Evolutionary conservation across 2,797 vertebrate genomes (phyloP), one percentile per base, ranked within the genome.

Genomic region (Helarctos malayanus): DNA sequence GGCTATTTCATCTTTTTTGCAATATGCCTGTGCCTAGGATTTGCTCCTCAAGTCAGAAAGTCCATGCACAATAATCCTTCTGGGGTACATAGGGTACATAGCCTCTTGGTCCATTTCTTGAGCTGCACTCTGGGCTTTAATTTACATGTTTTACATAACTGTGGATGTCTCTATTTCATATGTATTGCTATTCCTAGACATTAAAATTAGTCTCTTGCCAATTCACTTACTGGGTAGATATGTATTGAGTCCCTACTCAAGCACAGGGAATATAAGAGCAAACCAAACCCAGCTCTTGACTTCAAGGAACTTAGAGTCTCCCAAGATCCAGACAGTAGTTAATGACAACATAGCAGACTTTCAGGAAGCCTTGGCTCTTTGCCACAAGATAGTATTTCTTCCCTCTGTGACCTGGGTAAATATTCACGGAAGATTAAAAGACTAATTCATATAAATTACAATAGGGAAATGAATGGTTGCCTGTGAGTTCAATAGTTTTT

Each of bases 1-100:
- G 81, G 57, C 49, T 73, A 13, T 54, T 93, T 63, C 79, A 56
- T 81, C 23, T 69, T 57, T 73, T 87, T 54, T 6, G 16, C 92
- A 95, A 97, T 79, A 94, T 5, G 32, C 11, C n/a, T 91, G 10
- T 84, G 25, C 75, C 15, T 68, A 61, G 52, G 96, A 93, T 57
- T 63, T 61, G 27, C 27, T 93, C 56, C 38, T 81, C 29, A 59
- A 56, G 13, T 71, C 59, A 92, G 89, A 89, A 94, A 94, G 56
- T 45, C 41, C 38, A 45, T 14, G 12, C 21, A 45, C 52, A 57
- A 27, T n/a, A 38, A 47, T 86, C 47, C 15, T 65, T 79, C 35
- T 8, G 5, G 15, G 69, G 41, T 29, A 41, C 52, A 49, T 4
- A n/a, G 18, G 69, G 54, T 25, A 41, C 57, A 45, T 4, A 38